Conservation (phyloP, 2,888 invertebrate species). For the Hypomecis punctinalis region DNA sequence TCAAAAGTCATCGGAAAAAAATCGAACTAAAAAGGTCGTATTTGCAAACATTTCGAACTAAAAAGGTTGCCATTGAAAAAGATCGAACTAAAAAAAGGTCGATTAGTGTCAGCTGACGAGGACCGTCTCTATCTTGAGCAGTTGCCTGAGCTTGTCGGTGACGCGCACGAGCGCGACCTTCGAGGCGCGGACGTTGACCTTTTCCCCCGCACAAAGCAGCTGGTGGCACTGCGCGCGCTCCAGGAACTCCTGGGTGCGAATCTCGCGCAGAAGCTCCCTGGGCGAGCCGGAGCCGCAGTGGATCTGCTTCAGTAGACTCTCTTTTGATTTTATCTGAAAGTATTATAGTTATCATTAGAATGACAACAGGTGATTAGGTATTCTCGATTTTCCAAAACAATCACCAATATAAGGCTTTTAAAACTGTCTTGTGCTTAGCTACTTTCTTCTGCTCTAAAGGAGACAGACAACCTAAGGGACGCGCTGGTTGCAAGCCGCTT, state of each 20-base stretch:
- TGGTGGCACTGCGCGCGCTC: conserved; percentile 93
- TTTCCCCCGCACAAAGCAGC: conserved; percentile 90
- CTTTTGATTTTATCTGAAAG: conserved; percentile 91
- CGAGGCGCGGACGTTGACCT: conserved; percentile 91
- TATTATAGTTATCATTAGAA: background rate
- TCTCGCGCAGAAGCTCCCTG: conserved; percentile 85
- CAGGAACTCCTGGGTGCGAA: conserved; percentile 92
- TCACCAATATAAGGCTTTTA: background rate
- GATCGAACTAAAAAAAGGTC: conserved; percentile 20
- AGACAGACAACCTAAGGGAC: too few relatives aligned
- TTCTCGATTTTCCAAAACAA: background rate
- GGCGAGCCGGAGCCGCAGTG: conserved; percentile 86
- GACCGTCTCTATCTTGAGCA: conserved; percentile 92
- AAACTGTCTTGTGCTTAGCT: too few relatives aligned
- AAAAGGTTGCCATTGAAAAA: too few relatives aligned
- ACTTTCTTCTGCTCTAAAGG: background rate
- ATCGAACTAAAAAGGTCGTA: background rate
- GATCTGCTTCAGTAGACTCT: conserved; percentile 90
- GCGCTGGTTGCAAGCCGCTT: too few relatives aligned
- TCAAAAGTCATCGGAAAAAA: background rate
- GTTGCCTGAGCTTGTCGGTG: conserved; percentile 92
- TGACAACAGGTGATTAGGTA: background rate
- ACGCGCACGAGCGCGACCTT: conserved; percentile 93
- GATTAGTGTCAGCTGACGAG: conserved; percentile 86
- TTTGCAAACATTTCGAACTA: conserved; percentile 10